These are phyloP conservation scores for Actenoides lindsayi DNA, from an alignment of 2,113 vertebrate genomes.

Conservation along the genomic window DNA sequence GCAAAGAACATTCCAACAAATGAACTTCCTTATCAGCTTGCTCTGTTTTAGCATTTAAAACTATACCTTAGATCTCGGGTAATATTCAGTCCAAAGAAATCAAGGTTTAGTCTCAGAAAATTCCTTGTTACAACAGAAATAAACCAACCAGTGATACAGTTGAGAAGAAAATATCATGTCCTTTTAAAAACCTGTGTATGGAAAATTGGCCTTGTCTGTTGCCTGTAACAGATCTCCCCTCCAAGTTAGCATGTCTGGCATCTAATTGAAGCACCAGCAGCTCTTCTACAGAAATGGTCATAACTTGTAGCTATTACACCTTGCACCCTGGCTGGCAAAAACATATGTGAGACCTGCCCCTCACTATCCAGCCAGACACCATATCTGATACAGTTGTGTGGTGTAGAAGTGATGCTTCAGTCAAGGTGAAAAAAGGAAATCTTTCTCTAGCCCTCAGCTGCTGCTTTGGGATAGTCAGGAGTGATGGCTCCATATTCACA, in stretches of 20 bases:
- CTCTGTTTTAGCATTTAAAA: not conserved
- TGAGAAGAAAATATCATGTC: not conserved
- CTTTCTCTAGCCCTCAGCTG: not conserved
- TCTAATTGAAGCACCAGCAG: not conserved
- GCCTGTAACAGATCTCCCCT: not conserved
- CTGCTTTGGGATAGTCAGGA: not conserved
- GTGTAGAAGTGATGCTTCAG: not conserved
- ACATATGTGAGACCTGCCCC: not conserved
- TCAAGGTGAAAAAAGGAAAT: not conserved
- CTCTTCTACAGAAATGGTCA: not conserved
- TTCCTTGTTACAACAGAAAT: not conserved
- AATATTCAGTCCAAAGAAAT: not conserved
- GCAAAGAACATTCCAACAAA: not conserved
- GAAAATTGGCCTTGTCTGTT: slow-evolving; percentile 3
- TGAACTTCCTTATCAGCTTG: not conserved
- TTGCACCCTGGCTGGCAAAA: not conserved
- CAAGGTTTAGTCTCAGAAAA: not conserved
- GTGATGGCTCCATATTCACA: not conserved
- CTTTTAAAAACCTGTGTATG: slow-evolving; percentile 9
- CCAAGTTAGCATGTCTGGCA: not conserved
- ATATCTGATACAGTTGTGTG: not conserved
- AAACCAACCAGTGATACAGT: not conserved
- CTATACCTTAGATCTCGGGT: not conserved
- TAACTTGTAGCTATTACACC: not conserved
- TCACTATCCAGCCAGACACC: not conserved